Conservation (phyloP, 2,888 invertebrate species). For the Cyrtodaria siliqua region DNA sequence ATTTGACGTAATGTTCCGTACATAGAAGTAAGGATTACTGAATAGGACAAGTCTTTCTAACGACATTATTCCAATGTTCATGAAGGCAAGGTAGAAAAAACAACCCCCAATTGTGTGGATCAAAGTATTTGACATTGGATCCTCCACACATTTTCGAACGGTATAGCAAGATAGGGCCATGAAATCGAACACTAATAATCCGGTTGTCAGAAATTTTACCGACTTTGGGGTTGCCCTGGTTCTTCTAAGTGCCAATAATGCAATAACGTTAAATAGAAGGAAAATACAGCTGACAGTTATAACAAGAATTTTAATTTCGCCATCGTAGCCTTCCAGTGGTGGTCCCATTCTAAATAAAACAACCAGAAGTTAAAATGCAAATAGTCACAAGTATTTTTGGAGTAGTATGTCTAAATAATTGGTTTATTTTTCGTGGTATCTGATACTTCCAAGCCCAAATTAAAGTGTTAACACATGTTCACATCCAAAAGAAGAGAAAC, state of each 20-base stretch:
- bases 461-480: too few species aligned
- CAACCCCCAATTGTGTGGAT: conserved; percentile 23
- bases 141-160: conserved; percentile 25
- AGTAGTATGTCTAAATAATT: too few species aligned
- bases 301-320: too few species aligned
- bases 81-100: conserved; percentile 25
- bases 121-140: conserved; percentile 23
- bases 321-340: too few species aligned
- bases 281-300: conserved; percentile 4
- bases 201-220: conserved; percentile 32
- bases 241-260: conserved; percentile 2
- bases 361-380: too few species aligned
- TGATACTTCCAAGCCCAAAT: too few species aligned
- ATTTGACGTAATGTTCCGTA: conserved; percentile 4
- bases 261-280: conserved; percentile 7
- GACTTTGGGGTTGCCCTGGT: conserved; percentile 15
- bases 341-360: too few species aligned
- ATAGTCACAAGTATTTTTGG: too few species aligned
- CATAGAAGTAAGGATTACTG: conserved; percentile 30
- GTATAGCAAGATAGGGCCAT: conserved; percentile 28
- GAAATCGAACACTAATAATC: too few species aligned
- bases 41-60: conserved; percentile 39
- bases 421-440: too few species aligned
- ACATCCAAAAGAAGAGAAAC: too few species aligned
- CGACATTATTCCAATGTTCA: conserved; percentile 43